phyloP scores from a whole-genome alignment of 2,888 invertebrate species.

The Linnaemya vulpina region DNA sequence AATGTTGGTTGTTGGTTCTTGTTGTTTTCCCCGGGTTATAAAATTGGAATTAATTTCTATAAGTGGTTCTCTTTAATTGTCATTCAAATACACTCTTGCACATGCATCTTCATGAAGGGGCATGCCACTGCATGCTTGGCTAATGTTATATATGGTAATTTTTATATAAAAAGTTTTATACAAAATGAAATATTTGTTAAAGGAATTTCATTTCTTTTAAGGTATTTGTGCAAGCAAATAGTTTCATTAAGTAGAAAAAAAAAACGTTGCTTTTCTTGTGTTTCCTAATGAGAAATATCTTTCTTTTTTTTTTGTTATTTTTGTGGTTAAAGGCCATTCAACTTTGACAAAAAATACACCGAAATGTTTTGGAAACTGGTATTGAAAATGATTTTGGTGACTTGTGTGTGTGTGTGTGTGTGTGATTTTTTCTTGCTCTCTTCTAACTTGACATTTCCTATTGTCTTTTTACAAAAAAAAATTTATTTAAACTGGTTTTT shows the following conservation, averaged over 20 bases:
- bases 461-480: neutral
- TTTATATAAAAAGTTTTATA: neutral
- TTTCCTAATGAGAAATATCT: neutral
- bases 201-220: conserved; percentile 25
- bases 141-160: neutral
- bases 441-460: conserved; percentile 49
- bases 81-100: conserved; percentile 32
- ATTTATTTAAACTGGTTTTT: conserved; percentile 41
- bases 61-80: conserved; percentile 51
- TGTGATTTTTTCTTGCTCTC: neutral
- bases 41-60: conserved; percentile 51
- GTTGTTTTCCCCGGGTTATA: neutral
- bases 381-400: conserved; percentile 28
- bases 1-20: conserved; percentile 15
- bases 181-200: conserved; percentile 18
- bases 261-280: conserved; percentile 5
- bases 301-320: neutral
- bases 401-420: conserved; percentile 2
- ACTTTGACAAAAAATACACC: conserved; percentile 33
- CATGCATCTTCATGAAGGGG: neutral
- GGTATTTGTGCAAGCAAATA: conserved; percentile 18
- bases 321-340: conserved; percentile 53
- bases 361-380: conserved; percentile 45
- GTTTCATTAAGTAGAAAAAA: conserved; percentile 39
- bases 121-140: neutral